These are phyloP conservation scores for Rachycentron canadum DNA, from an alignment of 2,797 vertebrate genomes.

Conservation along the genomic window DNA sequence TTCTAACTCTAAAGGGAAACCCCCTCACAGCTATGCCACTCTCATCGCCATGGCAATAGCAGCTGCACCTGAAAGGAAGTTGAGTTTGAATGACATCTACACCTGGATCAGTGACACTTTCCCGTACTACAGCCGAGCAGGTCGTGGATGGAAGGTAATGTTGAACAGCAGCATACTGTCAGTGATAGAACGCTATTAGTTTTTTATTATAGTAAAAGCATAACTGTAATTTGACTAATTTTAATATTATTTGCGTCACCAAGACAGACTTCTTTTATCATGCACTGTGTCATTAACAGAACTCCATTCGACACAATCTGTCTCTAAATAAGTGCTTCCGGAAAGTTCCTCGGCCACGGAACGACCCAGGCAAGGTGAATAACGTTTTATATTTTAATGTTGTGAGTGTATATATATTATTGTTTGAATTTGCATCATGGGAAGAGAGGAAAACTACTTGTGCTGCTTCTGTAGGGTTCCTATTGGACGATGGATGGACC, in stretches of 20 bases:
- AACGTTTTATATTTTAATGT: background rate
- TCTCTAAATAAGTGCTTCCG: conserved; percentile 99
- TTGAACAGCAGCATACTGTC: background rate
- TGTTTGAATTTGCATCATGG: background rate
- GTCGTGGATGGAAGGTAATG: conserved; percentile 97
- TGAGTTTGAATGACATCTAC: conserved; percentile 98
- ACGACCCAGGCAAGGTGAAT: conserved; percentile 96
- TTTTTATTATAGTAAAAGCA: background rate
- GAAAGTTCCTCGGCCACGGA: conserved; percentile 96
- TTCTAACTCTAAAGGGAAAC: conserved; percentile 88
- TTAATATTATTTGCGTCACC: conserved; percentile 5
- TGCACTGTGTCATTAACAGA: conserved; percentile 82
- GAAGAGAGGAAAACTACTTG: background rate
- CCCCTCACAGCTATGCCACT: conserved; percentile 97
- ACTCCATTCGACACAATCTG: conserved; percentile 98
- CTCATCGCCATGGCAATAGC: conserved; percentile 97
- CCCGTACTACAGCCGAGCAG: conserved; percentile 94
- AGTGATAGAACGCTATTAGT: background rate
- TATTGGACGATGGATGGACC: conserved; percentile 99
- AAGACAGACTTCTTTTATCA: background rate
- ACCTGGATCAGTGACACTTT: conserved; percentile 99
- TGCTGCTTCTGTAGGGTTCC: conserved; percentile 89
- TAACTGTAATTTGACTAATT: too few relatives aligned
- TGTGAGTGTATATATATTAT: background rate
- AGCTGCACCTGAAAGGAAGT: conserved; percentile 92